phyloP scores from a whole-genome alignment of 2,888 invertebrate genomes.

The Orthosia incerta region DNA sequence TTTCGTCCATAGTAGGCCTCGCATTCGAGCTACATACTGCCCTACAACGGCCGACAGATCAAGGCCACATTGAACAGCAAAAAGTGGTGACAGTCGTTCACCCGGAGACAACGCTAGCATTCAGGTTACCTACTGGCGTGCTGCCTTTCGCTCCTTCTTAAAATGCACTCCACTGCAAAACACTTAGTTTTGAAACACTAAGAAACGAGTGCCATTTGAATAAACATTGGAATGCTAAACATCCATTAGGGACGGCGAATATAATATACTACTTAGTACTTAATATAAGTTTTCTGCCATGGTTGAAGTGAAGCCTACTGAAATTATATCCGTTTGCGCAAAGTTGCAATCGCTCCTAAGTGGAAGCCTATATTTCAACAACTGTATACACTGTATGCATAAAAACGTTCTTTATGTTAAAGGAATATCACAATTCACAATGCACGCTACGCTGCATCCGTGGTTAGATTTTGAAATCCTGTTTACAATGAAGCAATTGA shows the following conservation, averaged over 20 bases:
- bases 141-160: constrained; percentile 67
- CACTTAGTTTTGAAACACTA: constrained; percentile 47
- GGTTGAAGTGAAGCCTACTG: constrained; percentile 13
- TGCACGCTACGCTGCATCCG: constrained; percentile 24
- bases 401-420: constrained; percentile 19
- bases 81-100: constrained; percentile 78
- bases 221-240: constrained; percentile 23
- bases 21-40: constrained; percentile 77
- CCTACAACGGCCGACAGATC: constrained; percentile 81
- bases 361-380: constrained; percentile 32
- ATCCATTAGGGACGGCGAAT: constrained; percentile 21
- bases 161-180: constrained; percentile 63
- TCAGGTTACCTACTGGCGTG: constrained; percentile 77
- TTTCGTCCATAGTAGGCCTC: constrained; percentile 79
- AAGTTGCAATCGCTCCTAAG: constrained; percentile 11
- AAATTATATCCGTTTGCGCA: constrained; percentile 34
- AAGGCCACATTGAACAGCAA: constrained; percentile 80
- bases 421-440: constrained; percentile 41
- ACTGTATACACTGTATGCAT: not conserved
- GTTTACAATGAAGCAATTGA: constrained; percentile 22
- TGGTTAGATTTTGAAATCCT: constrained; percentile 44
- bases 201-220: constrained; percentile 10
- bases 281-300: constrained; percentile 2
- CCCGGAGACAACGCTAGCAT: constrained; percentile 79
- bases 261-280: too few species aligned